Base-by-base conservation (phyloP, 2,888 invertebrate genomes). In the Eilema sororculum region DNA sequence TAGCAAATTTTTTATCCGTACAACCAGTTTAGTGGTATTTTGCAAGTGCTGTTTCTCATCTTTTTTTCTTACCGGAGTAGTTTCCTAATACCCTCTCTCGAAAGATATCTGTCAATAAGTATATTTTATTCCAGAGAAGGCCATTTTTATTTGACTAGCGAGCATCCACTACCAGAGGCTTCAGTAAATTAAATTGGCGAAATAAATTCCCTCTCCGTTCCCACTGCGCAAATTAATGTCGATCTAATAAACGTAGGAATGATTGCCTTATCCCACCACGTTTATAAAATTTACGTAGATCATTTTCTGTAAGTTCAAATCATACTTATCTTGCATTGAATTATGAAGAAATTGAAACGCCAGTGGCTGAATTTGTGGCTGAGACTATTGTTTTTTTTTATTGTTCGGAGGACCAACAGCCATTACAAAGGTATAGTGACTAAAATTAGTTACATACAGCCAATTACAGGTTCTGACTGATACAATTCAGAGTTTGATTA, bases 211-310 rank as follows among this genome's bases (percentile, higher is more conserved):
- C 56, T 62, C 12, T 30, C 13, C 20, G 25, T 22, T 58, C 24
- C 37, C 41, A 16, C 16, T 0, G 12, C 0, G n/a, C 9, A 71
- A 76, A 72, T 73, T 69, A 71, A 65, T 65, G 63, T 65, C 68
- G 52, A 78, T 71, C 67, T 64, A 75, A 77, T 81, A 77, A 81
- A 71, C 56, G 58, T 46, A 41, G 37, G 58, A 69, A 69, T 65
- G 59, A 64, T 73, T 71, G 13, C 56, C 16, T 41, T 66, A 70
- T 57, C 58, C 58, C 4, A 13, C 10, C 20, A n/a, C 58, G 67
- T 59, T 72, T n/a, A 67, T 28, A 37, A 71, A 72, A 77, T 69
- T 71, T 62, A n/a, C 24, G 16, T 13, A 22, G 33, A 30, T 41
- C 25, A 10, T 41, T 52, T n/a, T 64, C 2, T 3, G n/a, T 5